Conservation (phyloP, 2,797 vertebrate genomes). For the Cossypha heuglini region DNA sequence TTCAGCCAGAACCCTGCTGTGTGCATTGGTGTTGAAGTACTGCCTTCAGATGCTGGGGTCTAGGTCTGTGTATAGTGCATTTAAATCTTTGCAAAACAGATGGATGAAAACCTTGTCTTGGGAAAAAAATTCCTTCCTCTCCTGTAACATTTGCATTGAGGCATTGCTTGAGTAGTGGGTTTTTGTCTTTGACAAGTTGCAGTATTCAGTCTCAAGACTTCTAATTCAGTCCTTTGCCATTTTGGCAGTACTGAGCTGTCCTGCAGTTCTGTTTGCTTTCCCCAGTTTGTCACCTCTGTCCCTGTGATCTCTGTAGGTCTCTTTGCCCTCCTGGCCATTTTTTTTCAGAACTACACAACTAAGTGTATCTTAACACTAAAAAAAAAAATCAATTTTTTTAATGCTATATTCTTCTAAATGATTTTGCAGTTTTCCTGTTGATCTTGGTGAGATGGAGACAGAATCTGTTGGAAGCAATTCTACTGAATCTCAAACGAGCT, state of each 20-base stretch:
- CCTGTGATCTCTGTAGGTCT: background rate
- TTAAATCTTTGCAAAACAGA: background rate
- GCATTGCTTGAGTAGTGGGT: background rate
- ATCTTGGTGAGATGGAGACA: conserved; percentile 89
- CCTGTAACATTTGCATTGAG: background rate
- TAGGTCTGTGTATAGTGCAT: background rate
- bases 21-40: background rate
- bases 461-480: conserved; percentile 80
- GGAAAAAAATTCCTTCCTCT: background rate
- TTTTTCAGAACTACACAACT: background rate
- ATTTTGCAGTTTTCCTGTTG: conserved; percentile 80
- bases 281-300: background rate
- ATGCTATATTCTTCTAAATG: background rate
- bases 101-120: background rate
- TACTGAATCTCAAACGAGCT: conserved; percentile 64
- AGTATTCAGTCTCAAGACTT: background rate
- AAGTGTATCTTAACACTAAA: background rate
- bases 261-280: background rate
- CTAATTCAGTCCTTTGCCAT: background rate
- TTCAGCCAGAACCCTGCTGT: background rate
- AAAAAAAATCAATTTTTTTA: background rate
- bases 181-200: background rate
- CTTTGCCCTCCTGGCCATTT: background rate
- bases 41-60: background rate
- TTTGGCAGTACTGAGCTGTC: background rate